A percentile compares a stretch with the other conserved stretches of the same genome.
Evolutionary conservation across 92 coral and sea anemone species (phyloP).

Genomic region (Epizoanthus fatuus): DNA sequence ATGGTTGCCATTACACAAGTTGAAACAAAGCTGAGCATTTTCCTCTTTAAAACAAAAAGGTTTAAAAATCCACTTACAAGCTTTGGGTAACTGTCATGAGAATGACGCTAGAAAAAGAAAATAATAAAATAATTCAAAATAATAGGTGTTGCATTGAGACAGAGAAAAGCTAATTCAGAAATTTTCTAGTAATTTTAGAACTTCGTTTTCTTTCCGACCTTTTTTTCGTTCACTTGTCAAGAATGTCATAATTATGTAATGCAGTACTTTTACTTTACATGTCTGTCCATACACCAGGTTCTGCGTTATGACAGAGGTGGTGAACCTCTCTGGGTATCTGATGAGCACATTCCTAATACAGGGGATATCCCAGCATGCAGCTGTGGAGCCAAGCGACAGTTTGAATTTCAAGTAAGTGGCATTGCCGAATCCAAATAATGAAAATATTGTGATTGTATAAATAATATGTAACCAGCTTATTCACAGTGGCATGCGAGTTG

Average conservation of each 20-base stretch:
- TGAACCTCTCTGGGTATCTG: slow-evolving; percentile 94
- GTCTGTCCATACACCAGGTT: slow-evolving; percentile 48
- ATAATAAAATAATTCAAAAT: too few species aligned
- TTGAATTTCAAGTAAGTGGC: slow-evolving; percentile 93
- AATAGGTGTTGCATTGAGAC: too few species aligned
- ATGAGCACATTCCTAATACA: slow-evolving; percentile 64
- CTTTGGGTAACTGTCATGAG: too few species aligned
- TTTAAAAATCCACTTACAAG: not conserved
- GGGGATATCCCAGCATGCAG: slow-evolving; percentile 77
- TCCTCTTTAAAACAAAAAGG: not conserved
- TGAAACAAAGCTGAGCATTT: not conserved
- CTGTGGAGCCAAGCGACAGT: slow-evolving; percentile 94
- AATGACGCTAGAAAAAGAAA: too few species aligned
- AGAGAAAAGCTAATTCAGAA: too few species aligned
- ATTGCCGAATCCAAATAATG: not conserved
- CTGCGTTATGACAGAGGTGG: slow-evolving; percentile 87
- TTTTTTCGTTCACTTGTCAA: too few species aligned
- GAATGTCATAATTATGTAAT: not conserved
- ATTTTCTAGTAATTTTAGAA: too few species aligned
- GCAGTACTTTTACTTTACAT: not conserved
- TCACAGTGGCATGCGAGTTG: too few species aligned
- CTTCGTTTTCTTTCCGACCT: too few species aligned
- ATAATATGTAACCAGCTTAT: too few species aligned
- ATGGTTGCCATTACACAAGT: not conserved
- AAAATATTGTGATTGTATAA: too few species aligned